Percentiles rank a stretch among this genome's conserved stretches.
These are phyloP conservation scores for Enteromius paludinosus DNA, from an alignment of 2,797 vertebrate genomes.

Conservation along the genomic window DNA sequence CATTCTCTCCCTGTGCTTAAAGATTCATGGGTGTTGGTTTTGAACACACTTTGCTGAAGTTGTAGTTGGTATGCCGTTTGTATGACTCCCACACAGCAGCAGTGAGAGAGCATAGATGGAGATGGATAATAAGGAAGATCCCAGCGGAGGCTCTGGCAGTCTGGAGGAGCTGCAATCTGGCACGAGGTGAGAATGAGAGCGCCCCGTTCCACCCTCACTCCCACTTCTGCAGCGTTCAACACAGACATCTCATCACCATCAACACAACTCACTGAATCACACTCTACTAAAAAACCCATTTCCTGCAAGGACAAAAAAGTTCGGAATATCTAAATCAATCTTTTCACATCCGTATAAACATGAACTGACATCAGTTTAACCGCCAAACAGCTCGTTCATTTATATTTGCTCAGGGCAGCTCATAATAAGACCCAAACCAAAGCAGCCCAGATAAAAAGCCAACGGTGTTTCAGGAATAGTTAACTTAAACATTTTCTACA, in stretches of 20 bases:
- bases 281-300: not conserved
- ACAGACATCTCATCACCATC: slow-evolving; percentile 21
- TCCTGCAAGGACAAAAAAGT: slow-evolving; percentile 2
- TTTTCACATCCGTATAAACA: not conserved
- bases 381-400: not conserved
- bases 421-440: not conserved
- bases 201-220: slow-evolving; percentile 16
- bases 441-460: not conserved
- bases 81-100: slow-evolving; percentile 33
- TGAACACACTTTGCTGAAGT: slow-evolving; percentile 6
- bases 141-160: slow-evolving; percentile 16
- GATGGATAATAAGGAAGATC: slow-evolving; percentile 27
- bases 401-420: not conserved
- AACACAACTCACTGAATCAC: slow-evolving; percentile 18
- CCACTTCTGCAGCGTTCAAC: slow-evolving; percentile 26
- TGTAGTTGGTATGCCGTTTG: slow-evolving; percentile 21
- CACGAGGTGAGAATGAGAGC: slow-evolving; percentile 29
- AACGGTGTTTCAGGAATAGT: not conserved
- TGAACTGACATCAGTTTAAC: not conserved
- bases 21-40: not conserved
- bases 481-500: not conserved
- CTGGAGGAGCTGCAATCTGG: slow-evolving; percentile 33
- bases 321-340: not conserved
- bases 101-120: slow-evolving; percentile 12
- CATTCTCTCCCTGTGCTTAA: slow-evolving; percentile 32